Base-by-base conservation (phyloP, 2,888 invertebrate genomes). In the Electrophaes corylata region DNA sequence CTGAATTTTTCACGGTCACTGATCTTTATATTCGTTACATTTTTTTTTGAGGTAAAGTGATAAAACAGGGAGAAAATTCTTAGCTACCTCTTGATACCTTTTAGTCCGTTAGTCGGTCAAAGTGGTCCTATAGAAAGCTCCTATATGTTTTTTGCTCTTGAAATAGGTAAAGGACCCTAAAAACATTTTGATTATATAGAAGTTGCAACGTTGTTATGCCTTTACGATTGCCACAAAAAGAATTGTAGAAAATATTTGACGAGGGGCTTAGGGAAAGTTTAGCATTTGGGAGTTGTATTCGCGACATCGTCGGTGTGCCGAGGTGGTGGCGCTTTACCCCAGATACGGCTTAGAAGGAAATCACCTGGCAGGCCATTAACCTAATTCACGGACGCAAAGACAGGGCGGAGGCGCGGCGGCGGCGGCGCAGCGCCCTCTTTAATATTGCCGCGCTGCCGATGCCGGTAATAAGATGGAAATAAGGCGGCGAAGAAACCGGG, bases 321-420 rank as follows among this genome's bases (percentile, higher is more conserved):
- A 80, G 84, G 81, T 79, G 76, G 79, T 75, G 79, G 81, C 79
- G 81, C 80, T 81, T 84, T 82, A 81, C 81, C 84, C 83, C 80
- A 86, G 88, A 88, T 82, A 85, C 80, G 80, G 82, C 84, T 90
- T 80, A 86, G 86, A 83, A 90, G 87, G 88, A 91, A 91, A 89
- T 91, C 89, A 90, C 89, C 91, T 88, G 88, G 88, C 89, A 89
- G 85, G 84, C 91, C 88, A 92, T 91, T 91, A 92, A 91, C 91
- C 91, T 89, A 91, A 91, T 91, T 91, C 88, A 88, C 86, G 86
- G 88, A 85, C 83, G 85, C 86, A 86, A 88, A 89, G 91, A 90
- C 89, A 88, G 88, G 89, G 89, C 84, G 88, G 86, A 83, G 87
- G 84, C 78, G 64, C 57, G 60, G 54, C 63, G 57, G 60, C 53